Conservation (phyloP, 1,140 invertebrate species). For the Leptopilina clavipes region DNA sequence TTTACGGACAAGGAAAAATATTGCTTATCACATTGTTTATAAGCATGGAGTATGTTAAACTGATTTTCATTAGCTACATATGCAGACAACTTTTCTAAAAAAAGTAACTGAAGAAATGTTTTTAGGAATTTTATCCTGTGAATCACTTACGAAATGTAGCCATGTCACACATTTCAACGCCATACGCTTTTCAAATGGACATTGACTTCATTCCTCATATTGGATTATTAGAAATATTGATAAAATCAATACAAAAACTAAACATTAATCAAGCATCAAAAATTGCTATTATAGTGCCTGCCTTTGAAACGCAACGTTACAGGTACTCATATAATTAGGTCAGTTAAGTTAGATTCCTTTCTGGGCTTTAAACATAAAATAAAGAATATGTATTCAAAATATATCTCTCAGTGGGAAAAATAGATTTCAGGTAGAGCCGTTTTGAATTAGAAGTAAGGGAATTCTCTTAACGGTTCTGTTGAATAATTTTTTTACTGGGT, state of each 20-base stretch:
- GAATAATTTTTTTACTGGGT: no score
- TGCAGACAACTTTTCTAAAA: neutral
- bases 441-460: no score
- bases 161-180: conserved; percentile 85
- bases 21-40: conserved; percentile 95
- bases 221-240: conserved; percentile 86
- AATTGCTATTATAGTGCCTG: conserved; percentile 89
- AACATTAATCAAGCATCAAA: conserved; percentile 78
- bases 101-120: conserved; percentile 43
- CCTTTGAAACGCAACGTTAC: conserved; percentile 94
- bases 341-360: no score
- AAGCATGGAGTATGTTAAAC: conserved; percentile 86
- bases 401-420: no score
- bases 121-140: conserved; percentile 92
- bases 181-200: conserved; percentile 92
- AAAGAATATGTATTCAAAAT: no score
- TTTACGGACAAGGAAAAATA: conserved; percentile 85
- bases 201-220: conserved; percentile 94
- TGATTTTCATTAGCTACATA: no score
- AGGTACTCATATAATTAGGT: conserved; percentile 73
- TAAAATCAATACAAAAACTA: conserved; percentile 78
- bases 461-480: no score
- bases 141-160: conserved; percentile 94
- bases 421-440: no score
- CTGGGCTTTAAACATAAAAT: no score